Evolutionary conservation across 2,888 invertebrate genomes (phyloP).

Genomic region (Andrena bucephala): DNA sequence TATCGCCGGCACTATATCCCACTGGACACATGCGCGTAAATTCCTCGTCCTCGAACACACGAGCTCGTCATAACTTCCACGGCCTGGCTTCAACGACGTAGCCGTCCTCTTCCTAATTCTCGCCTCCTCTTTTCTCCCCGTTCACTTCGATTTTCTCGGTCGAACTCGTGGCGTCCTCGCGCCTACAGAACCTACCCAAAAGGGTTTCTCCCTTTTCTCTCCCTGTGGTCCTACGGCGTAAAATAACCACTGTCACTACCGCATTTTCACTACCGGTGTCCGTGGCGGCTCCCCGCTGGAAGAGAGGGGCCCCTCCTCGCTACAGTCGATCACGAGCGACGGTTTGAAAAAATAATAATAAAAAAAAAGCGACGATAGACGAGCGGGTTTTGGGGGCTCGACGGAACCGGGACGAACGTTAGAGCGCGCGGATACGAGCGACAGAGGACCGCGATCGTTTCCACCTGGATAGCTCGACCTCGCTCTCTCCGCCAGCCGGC

Average conservation of each 20-base stretch:
- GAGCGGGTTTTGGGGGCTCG: not conserved
- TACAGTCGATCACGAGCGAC: slow-evolving; percentile 45
- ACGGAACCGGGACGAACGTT: slow-evolving; percentile 26
- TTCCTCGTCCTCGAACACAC: slow-evolving; percentile 69
- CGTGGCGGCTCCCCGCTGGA: slow-evolving; percentile 21
- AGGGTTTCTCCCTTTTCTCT: slow-evolving; percentile 23
- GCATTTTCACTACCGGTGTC: slow-evolving; percentile 53
- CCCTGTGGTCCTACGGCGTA: slow-evolving; percentile 41
- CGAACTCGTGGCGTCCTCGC: slow-evolving; percentile 67
- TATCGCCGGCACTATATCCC: slow-evolving; percentile 80
- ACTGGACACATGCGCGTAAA: slow-evolving; percentile 84
- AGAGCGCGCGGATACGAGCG: slow-evolving; percentile 37
- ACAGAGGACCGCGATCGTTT: slow-evolving; percentile 6
- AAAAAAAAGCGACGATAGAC: slow-evolving; percentile 14
- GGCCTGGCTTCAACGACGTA: slow-evolving; percentile 45
- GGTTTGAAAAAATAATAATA: slow-evolving; percentile 5
- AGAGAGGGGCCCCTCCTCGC: slow-evolving; percentile 21
- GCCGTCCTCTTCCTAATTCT: slow-evolving; percentile 33
- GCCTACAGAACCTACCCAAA: slow-evolving; percentile 44
- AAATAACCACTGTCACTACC: slow-evolving; percentile 62
- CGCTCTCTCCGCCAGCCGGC: too few species aligned
- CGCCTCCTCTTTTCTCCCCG: slow-evolving; percentile 8
- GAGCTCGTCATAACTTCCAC: slow-evolving; percentile 79
- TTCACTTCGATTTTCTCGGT: slow-evolving; percentile 55
- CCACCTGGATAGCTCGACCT: too few species aligned